These are phyloP conservation scores for Melopsittacus undulatus DNA, from an alignment of 2,797 vertebrate genomes.

Conservation along the genomic window DNA sequence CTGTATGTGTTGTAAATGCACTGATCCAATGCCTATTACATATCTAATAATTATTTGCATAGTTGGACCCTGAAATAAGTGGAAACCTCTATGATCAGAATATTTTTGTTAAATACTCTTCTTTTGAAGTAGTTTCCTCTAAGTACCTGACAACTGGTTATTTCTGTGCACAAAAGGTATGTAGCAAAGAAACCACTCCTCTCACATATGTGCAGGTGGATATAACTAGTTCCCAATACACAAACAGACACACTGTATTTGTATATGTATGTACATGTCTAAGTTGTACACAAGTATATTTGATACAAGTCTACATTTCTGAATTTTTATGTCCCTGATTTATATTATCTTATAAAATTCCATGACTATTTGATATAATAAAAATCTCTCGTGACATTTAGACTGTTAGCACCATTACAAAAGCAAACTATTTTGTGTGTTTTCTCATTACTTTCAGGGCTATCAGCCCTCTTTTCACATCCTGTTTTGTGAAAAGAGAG, in stretches of 20 bases:
- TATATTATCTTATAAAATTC: neutral
- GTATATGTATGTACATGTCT: too few species aligned
- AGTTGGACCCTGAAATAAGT: neutral
- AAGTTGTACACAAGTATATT: neutral
- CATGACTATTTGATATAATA: neutral
- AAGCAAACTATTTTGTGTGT: neutral
- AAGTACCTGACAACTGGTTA: neutral
- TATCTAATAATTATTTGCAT: neutral
- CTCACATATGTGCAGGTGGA: neutral
- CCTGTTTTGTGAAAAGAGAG: conserved; percentile 46
- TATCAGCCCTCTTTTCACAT: conserved; percentile 22
- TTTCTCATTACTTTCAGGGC: conserved; percentile 5
- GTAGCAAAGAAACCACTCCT: neutral
- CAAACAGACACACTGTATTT: neutral
- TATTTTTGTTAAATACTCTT: neutral
- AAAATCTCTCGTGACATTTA: neutral
- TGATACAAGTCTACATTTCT: neutral
- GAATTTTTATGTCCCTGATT: neutral
- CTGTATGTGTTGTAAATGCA: neutral
- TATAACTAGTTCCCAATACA: neutral
- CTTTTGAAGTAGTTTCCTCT: neutral
- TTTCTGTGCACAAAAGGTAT: neutral
- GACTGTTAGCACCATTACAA: neutral
- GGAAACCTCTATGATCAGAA: neutral
- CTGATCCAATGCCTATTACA: neutral